These are phyloP conservation scores for Tachysurus fulvidraco DNA, from an alignment of 2,113 vertebrate species.

Conservation along the genomic window DNA sequence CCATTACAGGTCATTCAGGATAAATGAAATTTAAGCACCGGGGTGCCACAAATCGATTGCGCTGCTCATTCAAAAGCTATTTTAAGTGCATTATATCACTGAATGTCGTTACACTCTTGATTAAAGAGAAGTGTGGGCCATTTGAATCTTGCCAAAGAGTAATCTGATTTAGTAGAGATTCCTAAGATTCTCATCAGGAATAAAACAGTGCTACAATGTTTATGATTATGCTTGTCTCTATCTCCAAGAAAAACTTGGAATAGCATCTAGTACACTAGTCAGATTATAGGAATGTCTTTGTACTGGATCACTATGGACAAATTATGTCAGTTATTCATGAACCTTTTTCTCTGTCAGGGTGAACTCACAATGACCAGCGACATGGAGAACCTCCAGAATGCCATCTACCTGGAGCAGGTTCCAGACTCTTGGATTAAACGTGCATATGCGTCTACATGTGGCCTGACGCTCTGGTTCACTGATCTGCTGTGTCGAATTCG, in stretches of 20 bases:
- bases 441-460: conserved; percentile 86
- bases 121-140: conserved; percentile 12
- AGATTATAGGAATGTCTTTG: not conserved
- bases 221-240: not conserved
- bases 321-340: not conserved
- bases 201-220: conserved; percentile 6
- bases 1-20: conserved; percentile 43
- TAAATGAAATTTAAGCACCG: conserved; percentile 44
- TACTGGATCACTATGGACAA: not conserved
- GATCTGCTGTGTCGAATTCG: conserved; percentile 85
- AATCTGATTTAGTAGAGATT: conserved; percentile 27
- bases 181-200: not conserved
- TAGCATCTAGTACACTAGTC: not conserved
- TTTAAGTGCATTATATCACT: conserved; percentile 45
- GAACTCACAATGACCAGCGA: conserved; percentile 91
- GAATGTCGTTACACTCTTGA: conserved; percentile 26
- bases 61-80: conserved; percentile 36
- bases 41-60: conserved; percentile 40
- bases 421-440: conserved; percentile 83
- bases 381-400: conserved; percentile 88
- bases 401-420: conserved; percentile 82
- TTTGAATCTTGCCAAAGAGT: conserved; percentile 16
- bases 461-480: conserved; percentile 83
- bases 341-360: conserved; percentile 73
- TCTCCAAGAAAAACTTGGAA: not conserved